Percentiles rank a stretch among this genome's conserved stretches.
phyloP scores from a whole-genome alignment of 2,797 vertebrate species.

The Acrossocheilus fasciatus region DNA sequence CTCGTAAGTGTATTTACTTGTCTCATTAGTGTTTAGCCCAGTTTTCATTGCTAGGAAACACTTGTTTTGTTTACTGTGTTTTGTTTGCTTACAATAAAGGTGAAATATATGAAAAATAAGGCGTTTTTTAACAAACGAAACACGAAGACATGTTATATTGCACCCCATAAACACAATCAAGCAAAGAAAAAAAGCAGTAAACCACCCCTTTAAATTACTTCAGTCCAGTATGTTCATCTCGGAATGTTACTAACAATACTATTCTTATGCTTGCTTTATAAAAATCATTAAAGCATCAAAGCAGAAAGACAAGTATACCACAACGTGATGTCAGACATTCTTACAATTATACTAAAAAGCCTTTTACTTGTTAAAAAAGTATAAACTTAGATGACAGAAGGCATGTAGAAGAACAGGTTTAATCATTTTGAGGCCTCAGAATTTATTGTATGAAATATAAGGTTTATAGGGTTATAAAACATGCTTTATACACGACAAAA shows the following conservation, averaged over 20 bases:
- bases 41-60: too few relatives aligned
- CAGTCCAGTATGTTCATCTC: neutral
- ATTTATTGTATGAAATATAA: neutral
- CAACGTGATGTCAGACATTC: neutral
- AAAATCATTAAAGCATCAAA: neutral
- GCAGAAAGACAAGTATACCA: neutral
- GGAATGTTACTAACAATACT: neutral
- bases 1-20: too few relatives aligned
- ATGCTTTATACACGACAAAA: too few relatives aligned
- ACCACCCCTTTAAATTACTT: neutral
- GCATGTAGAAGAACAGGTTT: neutral
- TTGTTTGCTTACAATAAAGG: too few relatives aligned
- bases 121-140: too few relatives aligned
- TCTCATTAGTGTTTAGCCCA: too few relatives aligned
- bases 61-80: too few relatives aligned
- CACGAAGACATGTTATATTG: too few relatives aligned
- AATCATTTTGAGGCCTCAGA: neutral
- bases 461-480: too few relatives aligned
- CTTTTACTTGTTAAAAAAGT: neutral
- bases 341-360: neutral
- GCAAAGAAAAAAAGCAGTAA: too few relatives aligned
- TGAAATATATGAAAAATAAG: too few relatives aligned
- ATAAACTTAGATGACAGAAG: neutral
- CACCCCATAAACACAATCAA: too few relatives aligned
- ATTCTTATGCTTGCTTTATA: neutral